These are phyloP conservation scores for Acrocephalus arundinaceus DNA, from an alignment of 2,113 vertebrate genomes.

Conservation along the genomic window DNA sequence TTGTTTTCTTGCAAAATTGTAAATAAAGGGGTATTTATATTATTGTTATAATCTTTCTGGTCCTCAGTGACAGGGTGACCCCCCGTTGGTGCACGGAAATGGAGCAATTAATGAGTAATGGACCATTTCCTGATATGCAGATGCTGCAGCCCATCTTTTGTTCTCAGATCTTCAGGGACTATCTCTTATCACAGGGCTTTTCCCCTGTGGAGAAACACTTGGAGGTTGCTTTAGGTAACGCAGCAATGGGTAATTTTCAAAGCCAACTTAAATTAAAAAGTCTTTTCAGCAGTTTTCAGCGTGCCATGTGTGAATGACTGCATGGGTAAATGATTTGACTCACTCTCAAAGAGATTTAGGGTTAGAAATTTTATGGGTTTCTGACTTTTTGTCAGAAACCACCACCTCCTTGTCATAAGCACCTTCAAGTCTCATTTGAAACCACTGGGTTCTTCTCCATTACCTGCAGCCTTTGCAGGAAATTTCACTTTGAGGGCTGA, in stretches of 20 bases:
- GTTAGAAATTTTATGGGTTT: not conserved
- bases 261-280: not conserved
- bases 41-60: not conserved
- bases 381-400: not conserved
- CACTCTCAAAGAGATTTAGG: not conserved
- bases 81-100: conserved; percentile 23
- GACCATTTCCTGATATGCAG: conserved; percentile 10
- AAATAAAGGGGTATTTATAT: conserved; percentile 36
- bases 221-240: conserved; percentile 63
- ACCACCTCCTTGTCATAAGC: not conserved
- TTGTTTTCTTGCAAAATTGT: conserved; percentile 30
- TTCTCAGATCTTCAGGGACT: conserved; percentile 1
- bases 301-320: not conserved
- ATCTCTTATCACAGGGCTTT: conserved; percentile 52
- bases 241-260: conserved; percentile 11
- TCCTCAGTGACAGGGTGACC: not conserved
- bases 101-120: conserved; percentile 33
- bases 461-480: not conserved
- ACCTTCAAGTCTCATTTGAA: not conserved
- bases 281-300: conserved; percentile 41
- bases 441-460: not conserved
- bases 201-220: conserved; percentile 49
- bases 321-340: not conserved
- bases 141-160: conserved; percentile 23
- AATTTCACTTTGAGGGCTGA: not conserved